Evolutionary conservation across 2,888 invertebrate genomes (phyloP), one percentile per base, ranked within the genome.

Genomic region (Amorpha juglandis): DNA sequence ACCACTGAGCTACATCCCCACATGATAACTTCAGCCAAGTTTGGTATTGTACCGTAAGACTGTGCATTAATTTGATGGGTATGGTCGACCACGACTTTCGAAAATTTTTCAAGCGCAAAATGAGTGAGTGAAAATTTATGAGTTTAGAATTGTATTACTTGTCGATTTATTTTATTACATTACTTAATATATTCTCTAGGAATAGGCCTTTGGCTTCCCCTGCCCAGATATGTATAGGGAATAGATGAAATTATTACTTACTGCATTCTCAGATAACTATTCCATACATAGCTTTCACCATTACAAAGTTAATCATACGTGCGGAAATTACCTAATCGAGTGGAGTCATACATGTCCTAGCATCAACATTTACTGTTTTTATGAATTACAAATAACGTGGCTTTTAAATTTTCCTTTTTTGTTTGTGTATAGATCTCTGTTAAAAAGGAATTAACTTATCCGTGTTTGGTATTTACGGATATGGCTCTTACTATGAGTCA

Each of bases 1-100:
- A 98, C 97, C 98, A 97, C 97, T 97, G 97, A 98, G 97, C 97
- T 98, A 97, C 97, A 97, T 97, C 97, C 95, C 95, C 95, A 14
- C 64, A 48, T 74, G n/a, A 0, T 3, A 38, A 0, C 1, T 11
- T 11, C 0, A 1, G 3, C 50, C 45, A 27, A 38, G 45, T n/a
- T 42, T 33, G 11, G 38, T 42, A 50, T 55, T 9, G 66, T 62
- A 67, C 62, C 6, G 38, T 45, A 6, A 7, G 14, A 19, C 2
- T 27, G 27, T 27, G 4, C 27, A 27, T n/a, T n/a, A n/a, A n/a
- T n/a, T n/a, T n/a, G n/a, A n/a, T n/a, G n/a, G n/a, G n/a, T n/a
- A n/a, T n/a, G n/a, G 27, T 27, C 4, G 27, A 27, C 27, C 27
- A 27, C 4, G 4, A 27, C 4, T 3, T 27, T 27, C 27, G 27